Base-by-base conservation (phyloP, 2,888 invertebrate genomes). In the Drosophila fungiperda region DNA sequence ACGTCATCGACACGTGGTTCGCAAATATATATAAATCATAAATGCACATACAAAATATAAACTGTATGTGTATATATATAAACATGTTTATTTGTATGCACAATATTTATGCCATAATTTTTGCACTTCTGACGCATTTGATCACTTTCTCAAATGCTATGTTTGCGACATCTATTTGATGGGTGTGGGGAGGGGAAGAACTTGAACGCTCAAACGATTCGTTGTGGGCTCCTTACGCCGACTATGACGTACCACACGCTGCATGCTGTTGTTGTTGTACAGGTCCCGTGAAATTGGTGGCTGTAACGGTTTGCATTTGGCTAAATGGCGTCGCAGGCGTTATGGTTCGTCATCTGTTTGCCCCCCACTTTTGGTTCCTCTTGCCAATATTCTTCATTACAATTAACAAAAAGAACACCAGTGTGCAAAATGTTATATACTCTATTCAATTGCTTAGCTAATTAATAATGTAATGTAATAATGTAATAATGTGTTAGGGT, bases 1-100 rank as follows among this genome's bases (percentile, higher is more conserved):
- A 74, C 85, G 85, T 89, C 88, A 87, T 76, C 55, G 76, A 87
- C 87, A 85, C 87, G 89, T 84, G 89, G 82, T 65, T 8, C 38
- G 32, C 29, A 33, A 32, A 26, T 26, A 26, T 35, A 50, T 29
- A n/a, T 23, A 26, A 26, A 26, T 32, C 12, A 32, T 12, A 20
- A 11, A 6, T 29, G 35, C 17, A 53, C 33, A 61, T 23, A 45
- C 20, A 35, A 35, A 15, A 36, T 36, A 63, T 42, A 15, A 52
- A 33, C 32, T 15, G 20, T 26, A 29, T 17, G 17, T 11, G 15
- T 36, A 29, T 42, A 20, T 36, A 26, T 32, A 20, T 12, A 8
- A 12, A 20, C 7, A 12, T 23, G 6, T 17, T 17, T 38, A 17
- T 42, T 11, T 20, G 38, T 45, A 33, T 73, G 53, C 23, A 52